Conservation (phyloP, 2,888 invertebrate species). For the Xanthorhoe designata region DNA sequence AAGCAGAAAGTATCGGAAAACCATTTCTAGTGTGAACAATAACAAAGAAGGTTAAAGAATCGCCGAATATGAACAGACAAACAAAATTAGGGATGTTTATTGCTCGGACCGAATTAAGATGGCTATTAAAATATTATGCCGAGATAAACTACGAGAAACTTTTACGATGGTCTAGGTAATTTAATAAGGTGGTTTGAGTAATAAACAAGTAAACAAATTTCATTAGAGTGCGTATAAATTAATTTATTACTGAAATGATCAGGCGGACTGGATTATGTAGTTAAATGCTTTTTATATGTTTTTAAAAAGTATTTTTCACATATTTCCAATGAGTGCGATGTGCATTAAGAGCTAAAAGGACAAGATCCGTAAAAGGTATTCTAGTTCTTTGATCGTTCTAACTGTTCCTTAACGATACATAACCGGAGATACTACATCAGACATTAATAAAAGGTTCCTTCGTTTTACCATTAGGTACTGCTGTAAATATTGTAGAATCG, state of each 20-base stretch:
- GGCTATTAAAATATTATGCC: background rate
- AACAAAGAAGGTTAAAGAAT: background rate
- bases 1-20: background rate
- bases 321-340: background rate
- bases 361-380: background rate
- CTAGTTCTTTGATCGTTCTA: no score
- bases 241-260: constrained; percentile 9
- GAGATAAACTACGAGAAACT: constrained; percentile 11
- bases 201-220: constrained; percentile 11
- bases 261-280: background rate
- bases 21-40: background rate
- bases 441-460: no score
- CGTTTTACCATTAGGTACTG: no score
- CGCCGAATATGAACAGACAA: background rate
- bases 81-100: constrained; percentile 2
- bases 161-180: constrained; percentile 23
- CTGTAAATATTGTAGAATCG: no score
- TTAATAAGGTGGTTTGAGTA: constrained; percentile 34
- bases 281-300: background rate
- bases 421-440: no score
- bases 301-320: background rate
- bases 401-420: no score
- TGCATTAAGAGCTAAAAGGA: background rate
- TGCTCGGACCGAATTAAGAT: constrained; percentile 6
- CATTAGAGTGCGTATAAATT: constrained; percentile 10